Evolutionary conservation across 2,113 vertebrate genomes (phyloP).

Genomic region (Nothobranchius kuhntae): DNA sequence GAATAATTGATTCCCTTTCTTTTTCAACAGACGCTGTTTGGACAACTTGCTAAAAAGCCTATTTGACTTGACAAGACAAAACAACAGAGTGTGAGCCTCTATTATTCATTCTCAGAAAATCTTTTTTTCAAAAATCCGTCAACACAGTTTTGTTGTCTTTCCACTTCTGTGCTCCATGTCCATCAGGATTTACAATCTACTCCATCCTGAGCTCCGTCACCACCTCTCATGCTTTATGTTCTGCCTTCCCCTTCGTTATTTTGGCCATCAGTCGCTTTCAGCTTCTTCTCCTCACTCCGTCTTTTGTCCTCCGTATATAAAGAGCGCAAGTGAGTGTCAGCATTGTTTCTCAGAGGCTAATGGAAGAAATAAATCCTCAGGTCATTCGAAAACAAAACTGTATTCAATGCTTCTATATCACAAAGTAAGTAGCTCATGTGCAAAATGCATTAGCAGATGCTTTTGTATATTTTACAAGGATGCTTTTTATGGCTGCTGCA

Average conservation of each 20-base stretch:
- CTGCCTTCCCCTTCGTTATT: constrained; percentile 20
- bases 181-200: constrained; percentile 46
- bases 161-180: constrained; percentile 26
- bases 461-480: constrained; percentile 49
- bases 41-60: constrained; percentile 68
- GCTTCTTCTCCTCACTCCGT: constrained; percentile 27
- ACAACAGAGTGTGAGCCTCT: constrained; percentile 46
- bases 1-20: constrained; percentile 76
- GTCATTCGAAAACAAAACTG: constrained; percentile 7
- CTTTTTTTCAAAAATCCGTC: constrained; percentile 32
- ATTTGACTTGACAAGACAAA: constrained; percentile 72
- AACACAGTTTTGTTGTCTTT: constrained; percentile 31
- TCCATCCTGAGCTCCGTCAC: constrained; percentile 5
- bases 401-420: constrained; percentile 16
- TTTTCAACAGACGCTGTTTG: constrained; percentile 68
- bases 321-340: constrained; percentile 38
- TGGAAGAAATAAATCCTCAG: constrained; percentile 22
- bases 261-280: constrained; percentile 26
- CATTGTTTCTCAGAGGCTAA: constrained; percentile 36
- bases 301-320: constrained; percentile 38
- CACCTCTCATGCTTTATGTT: constrained; percentile 27
- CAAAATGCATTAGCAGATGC: constrained; percentile 27
- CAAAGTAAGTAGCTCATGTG: constrained; percentile 6
- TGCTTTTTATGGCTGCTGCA: constrained; percentile 51
- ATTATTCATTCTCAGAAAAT: constrained; percentile 43